A percentile compares a stretch with the other conserved stretches of the same genome.
Evolutionary conservation across 2,113 vertebrate species (phyloP).

Genomic region (Callionymus lyra): DNA sequence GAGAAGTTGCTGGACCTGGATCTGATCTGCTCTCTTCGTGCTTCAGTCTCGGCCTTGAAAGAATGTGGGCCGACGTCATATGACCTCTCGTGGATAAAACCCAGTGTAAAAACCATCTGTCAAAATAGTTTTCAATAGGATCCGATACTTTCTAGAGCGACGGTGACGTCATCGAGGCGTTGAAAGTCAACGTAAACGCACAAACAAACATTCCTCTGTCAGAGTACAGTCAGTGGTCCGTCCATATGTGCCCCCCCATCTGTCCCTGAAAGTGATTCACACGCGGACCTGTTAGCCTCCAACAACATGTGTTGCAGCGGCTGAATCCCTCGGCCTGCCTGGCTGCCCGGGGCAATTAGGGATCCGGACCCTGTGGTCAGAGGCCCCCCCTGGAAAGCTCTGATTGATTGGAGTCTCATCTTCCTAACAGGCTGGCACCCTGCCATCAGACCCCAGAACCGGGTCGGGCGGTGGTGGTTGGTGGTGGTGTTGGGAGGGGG

Average conservation of each 20-base stretch:
- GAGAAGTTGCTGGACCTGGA: no score
- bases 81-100: no score
- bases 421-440: conserved; percentile 71
- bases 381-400: conserved; percentile 52
- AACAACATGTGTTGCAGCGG: conserved; percentile 66
- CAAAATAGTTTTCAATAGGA: no score
- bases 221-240: conserved; percentile 1
- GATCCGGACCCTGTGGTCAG: conserved; percentile 37
- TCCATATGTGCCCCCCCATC: conserved; percentile 60
- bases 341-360: conserved; percentile 60
- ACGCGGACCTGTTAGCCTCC: conserved; percentile 28
- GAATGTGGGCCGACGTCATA: no score
- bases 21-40: no score
- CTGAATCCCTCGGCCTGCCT: conserved; percentile 25
- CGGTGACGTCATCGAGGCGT: no score
- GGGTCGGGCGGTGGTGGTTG: no score
- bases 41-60: no score
- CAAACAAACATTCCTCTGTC: conserved; percentile 1
- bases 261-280: conserved; percentile 57
- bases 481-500: no score
- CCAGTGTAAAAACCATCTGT: no score
- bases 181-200: neutral
- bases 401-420: conserved; percentile 78
- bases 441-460: conserved; percentile 53
- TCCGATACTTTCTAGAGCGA: no score